Conservation (phyloP, 2,797 vertebrate species). For the Spheniscus humboldti region DNA sequence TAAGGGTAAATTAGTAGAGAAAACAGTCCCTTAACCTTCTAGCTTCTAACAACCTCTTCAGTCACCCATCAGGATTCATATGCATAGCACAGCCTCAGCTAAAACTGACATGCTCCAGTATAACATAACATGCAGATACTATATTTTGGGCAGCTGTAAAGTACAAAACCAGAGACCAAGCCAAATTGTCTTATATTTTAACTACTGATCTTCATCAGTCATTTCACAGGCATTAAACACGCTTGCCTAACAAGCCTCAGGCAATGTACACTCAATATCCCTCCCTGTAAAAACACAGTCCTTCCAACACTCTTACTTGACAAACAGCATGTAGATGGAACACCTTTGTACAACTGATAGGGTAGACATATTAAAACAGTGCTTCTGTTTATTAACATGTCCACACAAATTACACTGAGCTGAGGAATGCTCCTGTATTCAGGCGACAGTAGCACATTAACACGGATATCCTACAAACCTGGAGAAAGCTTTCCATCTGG, state of each 20-base stretch:
- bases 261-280: background rate
- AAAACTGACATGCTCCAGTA: background rate
- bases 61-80: background rate
- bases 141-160: background rate
- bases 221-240: background rate
- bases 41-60: background rate
- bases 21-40: background rate
- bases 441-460: background rate
- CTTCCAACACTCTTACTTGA: constrained; percentile 18
- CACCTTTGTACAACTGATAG: background rate
- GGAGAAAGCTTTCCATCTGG: constrained; percentile 91
- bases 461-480: constrained; percentile 75
- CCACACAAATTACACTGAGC: background rate
- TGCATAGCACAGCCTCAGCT: background rate
- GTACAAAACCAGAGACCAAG: background rate
- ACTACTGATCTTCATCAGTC: constrained; percentile 1
- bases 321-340: background rate
- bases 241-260: background rate
- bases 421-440: background rate
- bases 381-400: background rate
- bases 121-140: background rate
- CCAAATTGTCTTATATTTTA: background rate
- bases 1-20: background rate
- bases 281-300: constrained; percentile 1
- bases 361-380: background rate